These are phyloP conservation scores for Bujurquina vittata DNA, from an alignment of 2,113 vertebrate species.

Conservation along the genomic window DNA sequence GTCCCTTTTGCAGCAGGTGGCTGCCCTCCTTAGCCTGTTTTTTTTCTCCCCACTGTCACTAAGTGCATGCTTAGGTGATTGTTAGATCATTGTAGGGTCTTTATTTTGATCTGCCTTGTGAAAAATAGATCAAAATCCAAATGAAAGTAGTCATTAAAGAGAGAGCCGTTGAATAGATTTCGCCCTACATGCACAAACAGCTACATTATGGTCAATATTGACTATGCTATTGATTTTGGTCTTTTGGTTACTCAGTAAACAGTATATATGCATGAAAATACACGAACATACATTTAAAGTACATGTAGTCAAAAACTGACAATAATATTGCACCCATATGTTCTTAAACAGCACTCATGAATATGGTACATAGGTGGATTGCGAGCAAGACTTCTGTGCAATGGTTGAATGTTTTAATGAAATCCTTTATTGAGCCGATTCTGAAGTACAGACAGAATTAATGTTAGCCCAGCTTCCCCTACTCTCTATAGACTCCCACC, in stretches of 20 bases:
- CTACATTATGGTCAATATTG: neutral
- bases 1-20: no score
- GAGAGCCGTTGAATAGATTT: neutral
- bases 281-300: neutral
- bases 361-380: neutral
- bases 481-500: slow-evolving; percentile 27
- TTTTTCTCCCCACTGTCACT: neutral
- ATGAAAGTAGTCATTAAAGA: neutral
- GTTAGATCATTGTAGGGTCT: neutral
- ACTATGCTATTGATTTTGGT: neutral
- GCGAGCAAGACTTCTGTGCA: neutral
- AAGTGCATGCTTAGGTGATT: neutral
- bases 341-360: neutral
- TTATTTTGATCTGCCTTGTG: neutral
- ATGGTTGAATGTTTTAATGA: slow-evolving; percentile 14
- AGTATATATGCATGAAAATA: neutral
- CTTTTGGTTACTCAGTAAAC: neutral
- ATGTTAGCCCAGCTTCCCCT: neutral
- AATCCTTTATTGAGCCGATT: slow-evolving; percentile 35
- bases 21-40: no score
- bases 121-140: neutral
- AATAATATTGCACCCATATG: neutral
- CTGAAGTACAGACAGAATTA: slow-evolving; percentile 36
- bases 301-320: neutral
- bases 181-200: neutral